phyloP scores from a whole-genome alignment of 2,888 invertebrate genomes.

The Mesoligia furuncula region DNA sequence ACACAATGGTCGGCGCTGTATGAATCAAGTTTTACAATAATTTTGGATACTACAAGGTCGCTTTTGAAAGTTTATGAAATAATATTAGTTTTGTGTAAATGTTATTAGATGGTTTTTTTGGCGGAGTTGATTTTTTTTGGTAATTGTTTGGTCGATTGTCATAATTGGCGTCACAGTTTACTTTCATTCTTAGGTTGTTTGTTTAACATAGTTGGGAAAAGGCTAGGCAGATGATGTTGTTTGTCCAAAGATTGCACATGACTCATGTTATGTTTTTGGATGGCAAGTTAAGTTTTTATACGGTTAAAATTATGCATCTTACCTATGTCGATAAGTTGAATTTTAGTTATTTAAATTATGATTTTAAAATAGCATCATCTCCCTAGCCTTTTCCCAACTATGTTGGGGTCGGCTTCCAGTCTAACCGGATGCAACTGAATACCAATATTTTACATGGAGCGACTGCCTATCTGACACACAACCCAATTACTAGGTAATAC shows the following conservation, averaged over 20 bases:
- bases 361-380: no score
- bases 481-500: no score
- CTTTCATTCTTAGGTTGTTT: not conserved
- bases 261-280: not conserved
- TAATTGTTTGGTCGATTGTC: not conserved
- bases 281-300: not conserved
- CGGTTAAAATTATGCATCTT: not conserved
- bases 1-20: constrained; percentile 42
- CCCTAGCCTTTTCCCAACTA: no score
- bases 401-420: no score
- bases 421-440: no score
- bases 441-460: no score
- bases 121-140: not conserved
- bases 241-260: not conserved
- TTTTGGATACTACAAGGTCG: constrained; percentile 57
- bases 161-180: not conserved
- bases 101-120: not conserved
- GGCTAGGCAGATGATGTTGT: not conserved
- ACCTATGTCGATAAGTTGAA: not conserved
- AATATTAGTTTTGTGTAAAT: constrained; percentile 30
- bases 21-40: constrained; percentile 49
- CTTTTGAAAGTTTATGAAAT: constrained; percentile 56
- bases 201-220: not conserved
- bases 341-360: no score
- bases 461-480: no score